phyloP scores from a whole-genome alignment of 2,888 invertebrate species.

The Ophion ventricosus region DNA sequence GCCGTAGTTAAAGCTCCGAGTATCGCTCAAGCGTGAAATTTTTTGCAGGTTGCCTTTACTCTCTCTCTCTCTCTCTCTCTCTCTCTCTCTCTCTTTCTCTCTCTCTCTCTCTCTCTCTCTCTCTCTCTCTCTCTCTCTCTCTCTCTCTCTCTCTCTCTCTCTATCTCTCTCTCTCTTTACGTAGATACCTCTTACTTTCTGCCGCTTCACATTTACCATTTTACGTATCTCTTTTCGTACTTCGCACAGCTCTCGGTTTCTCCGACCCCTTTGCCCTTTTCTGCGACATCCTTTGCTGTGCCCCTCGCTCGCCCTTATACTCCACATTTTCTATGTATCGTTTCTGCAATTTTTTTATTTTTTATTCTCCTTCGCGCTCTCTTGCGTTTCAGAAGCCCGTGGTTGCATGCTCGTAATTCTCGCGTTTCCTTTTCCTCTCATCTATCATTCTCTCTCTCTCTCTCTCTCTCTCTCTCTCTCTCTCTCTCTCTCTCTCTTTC shows the following conservation, averaged over 20 bases:
- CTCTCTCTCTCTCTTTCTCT: slow-evolving; percentile 3
- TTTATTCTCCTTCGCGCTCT: background rate
- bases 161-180: background rate
- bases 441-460: background rate
- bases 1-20: slow-evolving; percentile 48
- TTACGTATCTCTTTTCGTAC: slow-evolving; percentile 2
- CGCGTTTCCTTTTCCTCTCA: background rate
- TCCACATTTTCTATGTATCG: slow-evolving; percentile 27
- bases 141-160: slow-evolving; percentile 2
- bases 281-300: background rate
- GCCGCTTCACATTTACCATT: slow-evolving; percentile 29
- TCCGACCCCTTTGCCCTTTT: slow-evolving; percentile 28
- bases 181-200: slow-evolving; percentile 22
- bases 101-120: background rate
- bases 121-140: slow-evolving; percentile 2
- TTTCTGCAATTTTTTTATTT: background rate
- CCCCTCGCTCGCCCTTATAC: background rate
- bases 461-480: background rate
- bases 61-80: slow-evolving; percentile 1
- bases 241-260: background rate
- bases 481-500: background rate
- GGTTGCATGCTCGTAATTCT: background rate
- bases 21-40: slow-evolving; percentile 32
- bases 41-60: slow-evolving; percentile 40
- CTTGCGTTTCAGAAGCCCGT: slow-evolving; percentile 2